Evolutionary conservation across 2,888 invertebrate genomes (phyloP), one percentile per base, ranked within the genome.

Genomic region (Lottia scabra): DNA sequence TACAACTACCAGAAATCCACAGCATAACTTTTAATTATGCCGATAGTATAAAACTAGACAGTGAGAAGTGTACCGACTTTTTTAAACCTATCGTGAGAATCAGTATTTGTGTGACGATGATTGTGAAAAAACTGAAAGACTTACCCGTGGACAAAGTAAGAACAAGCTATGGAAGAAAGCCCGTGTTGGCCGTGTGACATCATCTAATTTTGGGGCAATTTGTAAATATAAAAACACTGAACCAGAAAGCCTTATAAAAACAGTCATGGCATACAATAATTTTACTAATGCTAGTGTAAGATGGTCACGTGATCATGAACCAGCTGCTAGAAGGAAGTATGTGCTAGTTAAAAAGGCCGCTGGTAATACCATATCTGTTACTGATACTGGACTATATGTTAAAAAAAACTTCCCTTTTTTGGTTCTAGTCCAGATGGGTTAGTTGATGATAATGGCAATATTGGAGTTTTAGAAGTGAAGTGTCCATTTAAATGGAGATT

Each of bases 401-500:
- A 0, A 0, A 19, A 56, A 56, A 19, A 19, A 56, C 56, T 56
- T 19, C 56, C 56, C 19, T 56, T 56, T 56, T n/a, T 56, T 56
- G 19, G 56, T 19, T n/a, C 56, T n/a, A 56, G 56, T 56, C 56
- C 56, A 12, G 56, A 56, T 56, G 56, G 19, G 15, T 56, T 56
- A 56, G 56, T 56, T 6, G 19, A n/a, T 8, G 56, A 56, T 15
- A 56, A 56, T 19, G 19, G 19, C 16, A 6, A 56, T 19, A 56
- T 19, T 1, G 19, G 56, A 19, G 56, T 56, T 56, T 19, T 56
- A 19, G 56, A 56, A 19, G 56, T 56, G n/a, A 56, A 56, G 56
- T 56, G 56, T 56, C 56, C 19, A 56, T 56, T 56, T 15, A 56
- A 56, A 56, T 56, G 56, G 56, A 56, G 56, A 56, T 56, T 56